Base-by-base conservation (phyloP, 2,888 invertebrate genomes). In the Hoplodrina ambigua region DNA sequence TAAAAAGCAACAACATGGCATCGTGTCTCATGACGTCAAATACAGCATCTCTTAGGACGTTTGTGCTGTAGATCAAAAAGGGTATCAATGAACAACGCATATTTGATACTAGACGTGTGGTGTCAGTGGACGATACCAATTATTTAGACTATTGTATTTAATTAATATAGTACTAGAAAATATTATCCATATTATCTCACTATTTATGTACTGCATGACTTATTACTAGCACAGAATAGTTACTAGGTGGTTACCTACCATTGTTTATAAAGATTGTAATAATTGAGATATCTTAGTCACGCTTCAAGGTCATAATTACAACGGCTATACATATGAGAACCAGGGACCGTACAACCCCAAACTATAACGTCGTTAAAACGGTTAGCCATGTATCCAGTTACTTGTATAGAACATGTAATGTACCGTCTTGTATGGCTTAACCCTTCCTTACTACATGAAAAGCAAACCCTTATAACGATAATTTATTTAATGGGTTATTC, bases 131-230 rank as follows among this genome's bases (percentile, higher is more conserved):
- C 62, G 41, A 69, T 57, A 76, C 63, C 52, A 54, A 57, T 49
- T 60, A 53, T 70, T 61, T 49, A 53, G 52, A 63, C 46, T 76
- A 56, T 63, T 63, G 52, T 46, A 44, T 56, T 52, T 44, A 69
- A 63, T 64, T 63, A 62, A 1, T 25, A 25, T 25, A 25, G 25
- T 25, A 25, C 33, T 59, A 62, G 60, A 57, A 66, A 77, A 78
- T 74, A 72, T 80, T 72, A 61, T 68, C 53, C 56, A 77, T 78
- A 65, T 37, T 78, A 65, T 37, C 55, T 64, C 44, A 57, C 33
- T 71, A 64, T 71, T 53, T 50, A 50, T 52, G 50, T 52, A 17
- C 44, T 59, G 13, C 25, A 37, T 37, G 52, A 53, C 52, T 69
- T 57, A 69, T 69, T 44, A 53, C 19, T 56, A 59, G 25, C 33